These are phyloP conservation scores for Gibbula magus DNA, from an alignment of 2,888 invertebrate genomes.

Conservation along the genomic window DNA sequence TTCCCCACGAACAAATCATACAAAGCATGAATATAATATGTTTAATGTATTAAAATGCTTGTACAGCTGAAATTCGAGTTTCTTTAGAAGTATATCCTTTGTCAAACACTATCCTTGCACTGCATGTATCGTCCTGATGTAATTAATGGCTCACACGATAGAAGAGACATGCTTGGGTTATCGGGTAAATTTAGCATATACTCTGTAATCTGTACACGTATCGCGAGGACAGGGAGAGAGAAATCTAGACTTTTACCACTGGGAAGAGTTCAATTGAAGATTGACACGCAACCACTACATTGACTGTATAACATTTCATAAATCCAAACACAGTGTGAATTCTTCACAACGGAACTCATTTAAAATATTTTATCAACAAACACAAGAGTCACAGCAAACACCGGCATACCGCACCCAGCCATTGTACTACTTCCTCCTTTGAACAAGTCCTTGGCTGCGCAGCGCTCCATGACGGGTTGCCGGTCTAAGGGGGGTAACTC, in stretches of 20 bases:
- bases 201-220: no score
- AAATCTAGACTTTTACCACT: background rate
- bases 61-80: no score
- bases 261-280: background rate
- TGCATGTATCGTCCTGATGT: no score
- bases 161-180: no score
- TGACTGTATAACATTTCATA: background rate
- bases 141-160: no score
- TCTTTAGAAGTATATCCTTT: no score
- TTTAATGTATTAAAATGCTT: no score
- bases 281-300: background rate
- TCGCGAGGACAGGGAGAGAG: no score
- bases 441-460: background rate
- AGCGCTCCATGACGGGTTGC: background rate
- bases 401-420: background rate
- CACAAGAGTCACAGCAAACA: background rate
- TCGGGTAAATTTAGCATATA: no score
- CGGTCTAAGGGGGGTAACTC: constrained; percentile 16
- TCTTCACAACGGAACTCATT: background rate
- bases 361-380: constrained; percentile 13
- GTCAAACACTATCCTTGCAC: no score
- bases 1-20: no score
- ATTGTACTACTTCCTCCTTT: background rate
- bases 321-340: background rate
- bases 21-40: no score